phyloP scores from a whole-genome alignment of 2,888 invertebrate species.

The Epirrhoe alternata region DNA sequence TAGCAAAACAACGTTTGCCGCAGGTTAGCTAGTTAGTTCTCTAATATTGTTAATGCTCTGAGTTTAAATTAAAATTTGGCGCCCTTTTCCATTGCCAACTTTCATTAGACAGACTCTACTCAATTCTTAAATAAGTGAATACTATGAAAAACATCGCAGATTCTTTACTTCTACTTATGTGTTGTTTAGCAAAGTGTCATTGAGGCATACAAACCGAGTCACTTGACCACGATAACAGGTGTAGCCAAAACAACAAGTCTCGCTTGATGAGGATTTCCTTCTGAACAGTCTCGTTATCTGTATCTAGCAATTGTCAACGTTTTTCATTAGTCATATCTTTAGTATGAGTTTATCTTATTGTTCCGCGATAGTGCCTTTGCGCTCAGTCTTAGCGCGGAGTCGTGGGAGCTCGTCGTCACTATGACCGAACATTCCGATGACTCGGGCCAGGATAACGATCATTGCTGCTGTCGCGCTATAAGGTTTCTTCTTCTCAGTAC shows the following conservation, averaged over 20 bases:
- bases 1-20: no score
- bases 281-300: slow-evolving; percentile 50
- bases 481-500: slow-evolving; percentile 19
- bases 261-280: slow-evolving; percentile 41
- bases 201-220: slow-evolving; percentile 4
- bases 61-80: no score
- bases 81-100: no score
- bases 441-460: slow-evolving; percentile 43
- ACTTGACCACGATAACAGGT: slow-evolving; percentile 29
- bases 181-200: not conserved
- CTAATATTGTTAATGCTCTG: no score
- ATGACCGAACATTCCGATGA: slow-evolving; percentile 51
- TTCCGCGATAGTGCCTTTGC: slow-evolving; percentile 54
- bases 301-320: slow-evolving; percentile 41
- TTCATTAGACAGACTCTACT: no score
- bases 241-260: slow-evolving; percentile 40
- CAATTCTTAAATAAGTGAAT: no score
- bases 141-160: no score
- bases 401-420: slow-evolving; percentile 37
- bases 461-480: slow-evolving; percentile 49
- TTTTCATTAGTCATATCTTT: slow-evolving; percentile 73
- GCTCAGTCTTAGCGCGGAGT: slow-evolving; percentile 45
- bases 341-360: slow-evolving; percentile 61
- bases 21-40: no score
- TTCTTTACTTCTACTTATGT: no score